Conservation (phyloP, 2,888 invertebrate genomes). For the Rhamnusium bicolor region DNA sequence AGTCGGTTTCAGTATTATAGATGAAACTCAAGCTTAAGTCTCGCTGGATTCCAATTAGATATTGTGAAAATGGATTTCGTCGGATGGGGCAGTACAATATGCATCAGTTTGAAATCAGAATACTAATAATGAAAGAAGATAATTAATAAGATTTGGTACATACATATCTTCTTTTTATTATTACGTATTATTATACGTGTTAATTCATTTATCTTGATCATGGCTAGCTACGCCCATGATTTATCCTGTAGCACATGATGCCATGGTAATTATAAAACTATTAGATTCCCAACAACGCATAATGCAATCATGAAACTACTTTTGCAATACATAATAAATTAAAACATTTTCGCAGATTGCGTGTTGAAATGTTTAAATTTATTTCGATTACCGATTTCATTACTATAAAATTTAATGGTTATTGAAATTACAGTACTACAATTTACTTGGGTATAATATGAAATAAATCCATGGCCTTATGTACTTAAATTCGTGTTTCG, state of each 20-base stretch:
- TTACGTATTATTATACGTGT: too few relatives aligned
- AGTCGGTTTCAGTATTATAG: too few relatives aligned
- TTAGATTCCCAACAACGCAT: not conserved
- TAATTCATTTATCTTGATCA: too few relatives aligned
- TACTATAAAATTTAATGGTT: slow-evolving; percentile 15
- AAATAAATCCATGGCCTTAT: not conserved
- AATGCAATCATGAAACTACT: not conserved
- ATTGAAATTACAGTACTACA: slow-evolving; percentile 5
- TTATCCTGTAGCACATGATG: not conserved
- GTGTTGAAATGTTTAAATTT: not conserved
- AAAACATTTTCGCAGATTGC: not conserved
- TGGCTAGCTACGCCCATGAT: too few relatives aligned
- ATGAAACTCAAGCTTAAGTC: too few relatives aligned
- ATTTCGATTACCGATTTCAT: not conserved
- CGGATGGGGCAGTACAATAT: too few relatives aligned
- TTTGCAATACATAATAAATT: not conserved
- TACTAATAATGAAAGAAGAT: too few relatives aligned
- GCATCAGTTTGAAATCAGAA: too few relatives aligned
- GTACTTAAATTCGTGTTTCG: not conserved
- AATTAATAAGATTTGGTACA: too few relatives aligned
- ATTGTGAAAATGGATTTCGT: too few relatives aligned
- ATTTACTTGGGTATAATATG: not conserved
- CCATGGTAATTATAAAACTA: not conserved
- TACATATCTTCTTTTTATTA: too few relatives aligned
- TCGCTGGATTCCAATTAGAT: too few relatives aligned